These are phyloP conservation scores for Bubo scandiacus DNA, from an alignment of 2,113 vertebrate genomes.

Conservation along the genomic window DNA sequence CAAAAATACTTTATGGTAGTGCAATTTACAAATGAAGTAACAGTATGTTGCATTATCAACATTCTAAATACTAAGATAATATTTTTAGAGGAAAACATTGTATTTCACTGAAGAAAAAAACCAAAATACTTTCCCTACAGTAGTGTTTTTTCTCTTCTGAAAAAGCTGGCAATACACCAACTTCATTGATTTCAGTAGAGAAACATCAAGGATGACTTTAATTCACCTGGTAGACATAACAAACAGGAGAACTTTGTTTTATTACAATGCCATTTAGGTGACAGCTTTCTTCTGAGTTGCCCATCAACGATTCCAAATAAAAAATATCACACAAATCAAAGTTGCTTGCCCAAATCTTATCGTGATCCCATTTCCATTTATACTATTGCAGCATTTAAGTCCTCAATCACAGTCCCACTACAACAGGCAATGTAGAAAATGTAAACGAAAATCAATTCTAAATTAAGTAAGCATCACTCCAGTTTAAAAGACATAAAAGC, in stretches of 20 bases:
- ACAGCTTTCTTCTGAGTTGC: not conserved
- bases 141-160: not conserved
- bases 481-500: not conserved
- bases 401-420: not conserved
- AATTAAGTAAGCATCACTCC: not conserved
- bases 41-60: not conserved
- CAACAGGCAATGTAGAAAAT: not conserved
- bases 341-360: not conserved
- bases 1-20: not conserved
- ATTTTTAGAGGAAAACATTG: not conserved
- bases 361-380: not conserved
- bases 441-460: constrained; percentile 1
- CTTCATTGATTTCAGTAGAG: not conserved
- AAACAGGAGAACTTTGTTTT: not conserved
- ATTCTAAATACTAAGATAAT: not conserved
- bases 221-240: not conserved
- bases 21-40: not conserved
- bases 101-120: not conserved
- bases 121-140: not conserved
- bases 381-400: not conserved
- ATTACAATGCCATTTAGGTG: not conserved
- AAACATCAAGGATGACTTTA: not conserved
- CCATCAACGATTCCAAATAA: not conserved
- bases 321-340: not conserved
- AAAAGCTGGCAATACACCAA: not conserved